Conservation (phyloP, 2,113 vertebrate genomes). For the Suncus etruscus region DNA sequence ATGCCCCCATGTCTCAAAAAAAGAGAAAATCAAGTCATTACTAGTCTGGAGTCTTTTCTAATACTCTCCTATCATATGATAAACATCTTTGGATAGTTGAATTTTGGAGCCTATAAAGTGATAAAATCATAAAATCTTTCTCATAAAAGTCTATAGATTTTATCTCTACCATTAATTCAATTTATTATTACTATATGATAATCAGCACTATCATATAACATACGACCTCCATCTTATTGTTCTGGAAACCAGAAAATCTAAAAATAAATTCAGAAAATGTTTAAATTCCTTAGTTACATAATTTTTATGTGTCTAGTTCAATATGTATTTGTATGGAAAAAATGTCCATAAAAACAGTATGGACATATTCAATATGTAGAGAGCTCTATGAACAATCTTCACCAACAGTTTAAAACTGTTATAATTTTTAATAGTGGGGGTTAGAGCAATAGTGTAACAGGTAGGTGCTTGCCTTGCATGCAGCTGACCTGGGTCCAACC, state of each 20-base stretch:
- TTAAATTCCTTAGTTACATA: not conserved
- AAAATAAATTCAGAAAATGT: not conserved
- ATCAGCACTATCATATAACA: not conserved
- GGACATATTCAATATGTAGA: not conserved
- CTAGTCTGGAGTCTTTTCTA: not conserved
- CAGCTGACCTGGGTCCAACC: no score
- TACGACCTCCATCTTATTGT: not conserved
- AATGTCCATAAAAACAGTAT: not conserved
- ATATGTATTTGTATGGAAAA: constrained; percentile 2
- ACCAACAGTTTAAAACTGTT: constrained; percentile 37
- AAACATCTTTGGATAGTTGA: not conserved
- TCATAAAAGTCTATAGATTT: not conserved
- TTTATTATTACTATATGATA: not conserved
- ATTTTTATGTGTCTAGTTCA: not conserved
- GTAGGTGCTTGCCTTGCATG: no score
- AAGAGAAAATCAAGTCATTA: not conserved
- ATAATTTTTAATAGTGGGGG: no score
- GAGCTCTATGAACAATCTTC: not conserved
- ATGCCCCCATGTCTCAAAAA: no score
- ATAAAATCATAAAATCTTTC: not conserved
- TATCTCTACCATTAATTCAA: not conserved
- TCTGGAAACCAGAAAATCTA: not conserved
- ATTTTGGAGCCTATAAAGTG: constrained; percentile 2
- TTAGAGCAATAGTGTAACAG: no score
- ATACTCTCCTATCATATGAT: not conserved